phyloP scores from a whole-genome alignment of 1,140 invertebrate genomes.

The Drosophila kurseongensis region DNA sequence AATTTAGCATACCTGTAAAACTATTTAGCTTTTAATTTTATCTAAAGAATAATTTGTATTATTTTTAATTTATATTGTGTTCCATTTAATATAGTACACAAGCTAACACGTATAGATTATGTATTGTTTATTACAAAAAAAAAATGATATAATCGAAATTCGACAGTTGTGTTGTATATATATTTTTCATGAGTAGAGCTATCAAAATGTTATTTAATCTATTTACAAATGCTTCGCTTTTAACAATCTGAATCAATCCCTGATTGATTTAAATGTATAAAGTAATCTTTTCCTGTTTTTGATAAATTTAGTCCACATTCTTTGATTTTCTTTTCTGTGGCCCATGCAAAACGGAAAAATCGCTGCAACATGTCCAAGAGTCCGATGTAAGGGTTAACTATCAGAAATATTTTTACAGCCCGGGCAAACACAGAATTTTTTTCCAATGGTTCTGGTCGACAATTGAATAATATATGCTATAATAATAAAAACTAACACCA shows the following conservation, averaged over 20 bases:
- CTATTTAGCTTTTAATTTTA: too few species aligned
- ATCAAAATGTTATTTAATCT: not conserved
- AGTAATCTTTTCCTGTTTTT: slow-evolving; percentile 17
- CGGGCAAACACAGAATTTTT: slow-evolving; percentile 5
- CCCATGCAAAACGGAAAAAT: not conserved
- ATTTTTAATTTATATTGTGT: too few species aligned
- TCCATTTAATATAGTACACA: too few species aligned
- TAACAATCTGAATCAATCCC: not conserved
- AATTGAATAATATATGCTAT: slow-evolving; percentile 72
- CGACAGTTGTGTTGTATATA: not conserved
- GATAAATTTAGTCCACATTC: not conserved
- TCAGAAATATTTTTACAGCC: slow-evolving; percentile 16
- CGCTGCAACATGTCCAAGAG: not conserved
- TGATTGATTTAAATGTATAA: slow-evolving; percentile 1
- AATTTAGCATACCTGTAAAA: too few species aligned
- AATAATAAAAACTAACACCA: slow-evolving; percentile 75
- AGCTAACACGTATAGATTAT: too few species aligned
- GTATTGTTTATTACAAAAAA: too few species aligned
- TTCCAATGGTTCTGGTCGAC: slow-evolving; percentile 22
- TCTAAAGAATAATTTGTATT: too few species aligned
- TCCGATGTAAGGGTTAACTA: not conserved
- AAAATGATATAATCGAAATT: too few species aligned
- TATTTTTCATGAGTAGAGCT: too few species aligned
- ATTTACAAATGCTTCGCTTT: not conserved
- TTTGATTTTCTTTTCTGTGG: slow-evolving; percentile 12